Evolutionary conservation across 2,113 vertebrate species (phyloP), one percentile per base, ranked within the genome.

Genomic region (Prunella fulvescens): DNA sequence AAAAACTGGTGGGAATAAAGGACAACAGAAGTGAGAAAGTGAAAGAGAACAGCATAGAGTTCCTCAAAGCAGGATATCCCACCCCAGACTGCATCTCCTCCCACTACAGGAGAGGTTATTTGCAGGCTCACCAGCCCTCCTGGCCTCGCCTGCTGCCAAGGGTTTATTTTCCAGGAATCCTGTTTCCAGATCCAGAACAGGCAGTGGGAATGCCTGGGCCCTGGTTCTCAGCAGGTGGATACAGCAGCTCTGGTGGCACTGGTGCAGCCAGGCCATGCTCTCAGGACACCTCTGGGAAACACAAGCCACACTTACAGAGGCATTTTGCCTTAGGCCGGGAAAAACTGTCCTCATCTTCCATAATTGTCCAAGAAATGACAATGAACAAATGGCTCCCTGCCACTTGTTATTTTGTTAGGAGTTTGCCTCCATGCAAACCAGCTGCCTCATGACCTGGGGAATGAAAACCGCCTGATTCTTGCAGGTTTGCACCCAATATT

Each of bases 261-360:
- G 29, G 4, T 0, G 0, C 39, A 86, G 51, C 51, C 64, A 26
- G 45, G 48, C 48, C 4, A 0, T 28, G 11, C 18, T 44, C 61
- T n/a, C 33, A 22, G 31, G 3, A 1, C 24, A 24, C 28, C 58
- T 71, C 50, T 7, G 12, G 60, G 35, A 86, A 90, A 83, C 48
- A 10, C 24, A 37, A 73, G 51, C 47, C 31, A 20, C 70, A 14
- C 40, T 81, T 62, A 33, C 12, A 79, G 61, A 69, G n/a, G 20
- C 10, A 0, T 60, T 88, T 72, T 82, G 44, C 91, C 88, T 83
- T 53, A 57, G 82, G 40, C 66, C n/a, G 74, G 79, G 60, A 88
- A 80, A 90, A 95, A 31, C 37, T 23, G 14, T 56, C 74, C 33
- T 35, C 44, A 57, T 69, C 39, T 89, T 85, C 65, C 57, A 61